These are phyloP conservation scores for Nephrotoma guestfalica DNA, from an alignment of 2,888 invertebrate species.

Conservation along the genomic window DNA sequence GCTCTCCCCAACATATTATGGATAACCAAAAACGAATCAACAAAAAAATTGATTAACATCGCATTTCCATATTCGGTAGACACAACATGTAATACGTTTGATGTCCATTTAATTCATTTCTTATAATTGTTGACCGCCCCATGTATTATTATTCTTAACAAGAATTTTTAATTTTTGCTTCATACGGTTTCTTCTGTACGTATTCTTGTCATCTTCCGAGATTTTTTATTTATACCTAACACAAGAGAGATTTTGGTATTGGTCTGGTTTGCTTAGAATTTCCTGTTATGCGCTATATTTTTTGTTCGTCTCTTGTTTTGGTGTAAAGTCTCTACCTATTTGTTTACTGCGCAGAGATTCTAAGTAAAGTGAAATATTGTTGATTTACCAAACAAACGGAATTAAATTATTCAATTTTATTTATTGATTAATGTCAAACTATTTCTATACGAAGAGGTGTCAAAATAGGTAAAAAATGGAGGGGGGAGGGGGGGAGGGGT, in stretches of 20 bases:
- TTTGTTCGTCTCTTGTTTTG: background rate
- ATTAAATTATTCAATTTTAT: no score
- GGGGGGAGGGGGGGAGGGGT: no score
- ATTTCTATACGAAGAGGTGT: no score
- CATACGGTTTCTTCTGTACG: background rate
- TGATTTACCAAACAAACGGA: no score
- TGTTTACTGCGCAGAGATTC: background rate
- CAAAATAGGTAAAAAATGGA: no score
- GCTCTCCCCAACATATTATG: background rate
- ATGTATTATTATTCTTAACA: background rate
- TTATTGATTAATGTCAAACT: no score
- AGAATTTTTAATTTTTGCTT: background rate
- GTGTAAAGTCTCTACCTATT: background rate
- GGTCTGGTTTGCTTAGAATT: background rate
- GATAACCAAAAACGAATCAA: background rate
- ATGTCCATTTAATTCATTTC: background rate
- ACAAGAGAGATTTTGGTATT: background rate
- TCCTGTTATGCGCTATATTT: background rate
- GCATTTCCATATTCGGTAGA: background rate
- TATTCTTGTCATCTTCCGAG: background rate
- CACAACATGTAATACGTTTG: background rate
- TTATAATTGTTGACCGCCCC: background rate
- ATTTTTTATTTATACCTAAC: background rate
- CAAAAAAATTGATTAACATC: background rate
- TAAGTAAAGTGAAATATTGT: background rate